A percentile compares a stretch with the other conserved stretches of the same genome.
Conservation (phyloP, 2,888 invertebrate genomes). For the Parnassius smintheus region DNA sequence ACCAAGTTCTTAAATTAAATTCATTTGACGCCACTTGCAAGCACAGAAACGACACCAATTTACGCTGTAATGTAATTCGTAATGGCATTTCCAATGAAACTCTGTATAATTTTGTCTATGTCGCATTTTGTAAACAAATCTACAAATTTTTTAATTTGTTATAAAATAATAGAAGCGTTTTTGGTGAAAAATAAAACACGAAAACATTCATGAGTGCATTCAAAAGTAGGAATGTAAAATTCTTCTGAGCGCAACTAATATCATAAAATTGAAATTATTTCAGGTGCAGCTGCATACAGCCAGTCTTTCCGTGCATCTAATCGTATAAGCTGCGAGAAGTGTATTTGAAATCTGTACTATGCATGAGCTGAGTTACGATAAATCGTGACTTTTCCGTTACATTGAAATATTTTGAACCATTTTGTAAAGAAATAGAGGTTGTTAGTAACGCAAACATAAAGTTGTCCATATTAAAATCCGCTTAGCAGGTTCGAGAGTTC, state of each 20-base stretch:
- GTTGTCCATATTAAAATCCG: conserved; percentile 56
- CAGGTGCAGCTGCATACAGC: not conserved
- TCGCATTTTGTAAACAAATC: too few species aligned
- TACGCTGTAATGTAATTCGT: too few species aligned
- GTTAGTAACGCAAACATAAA: conserved; percentile 7
- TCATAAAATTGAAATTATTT: not conserved
- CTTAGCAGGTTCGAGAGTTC: conserved; percentile 62
- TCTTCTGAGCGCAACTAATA: not conserved
- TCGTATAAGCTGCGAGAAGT: conserved; percentile 20
- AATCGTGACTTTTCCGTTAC: not conserved
- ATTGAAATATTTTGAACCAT: conserved; percentile 4
- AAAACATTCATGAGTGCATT: too few species aligned
- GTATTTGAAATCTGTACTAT: conserved; percentile 22
- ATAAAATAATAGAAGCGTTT: too few species aligned
- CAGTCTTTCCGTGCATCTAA: conserved; percentile 9
- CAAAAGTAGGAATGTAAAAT: too few species aligned
- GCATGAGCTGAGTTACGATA: conserved; percentile 14
- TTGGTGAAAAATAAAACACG: too few species aligned
- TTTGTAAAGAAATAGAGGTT: not conserved
- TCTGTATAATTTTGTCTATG: too few species aligned
- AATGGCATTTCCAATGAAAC: too few species aligned
- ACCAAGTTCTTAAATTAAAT: too few species aligned
- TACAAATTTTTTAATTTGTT: too few species aligned
- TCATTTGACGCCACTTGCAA: too few species aligned
- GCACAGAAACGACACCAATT: too few species aligned